Conservation (phyloP, 1,140 invertebrate species). For the Sycophaga agraensis region DNA sequence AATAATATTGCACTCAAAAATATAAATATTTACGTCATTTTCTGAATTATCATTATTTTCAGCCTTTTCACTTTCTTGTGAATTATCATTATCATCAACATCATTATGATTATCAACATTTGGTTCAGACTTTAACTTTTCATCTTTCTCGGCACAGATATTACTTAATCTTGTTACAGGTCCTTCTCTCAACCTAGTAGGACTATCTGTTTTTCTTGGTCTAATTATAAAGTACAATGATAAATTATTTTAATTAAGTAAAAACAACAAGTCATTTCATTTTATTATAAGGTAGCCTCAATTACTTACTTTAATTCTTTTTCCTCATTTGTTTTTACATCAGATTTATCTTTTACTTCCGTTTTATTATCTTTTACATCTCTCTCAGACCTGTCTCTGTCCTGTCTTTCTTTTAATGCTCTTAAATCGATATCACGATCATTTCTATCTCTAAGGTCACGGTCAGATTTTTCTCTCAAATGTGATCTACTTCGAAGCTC, state of each 20-base stretch:
- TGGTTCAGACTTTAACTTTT: constrained; percentile 15
- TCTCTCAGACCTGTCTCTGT: constrained; percentile 34
- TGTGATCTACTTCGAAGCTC: constrained; percentile 28
- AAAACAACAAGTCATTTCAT: background rate
- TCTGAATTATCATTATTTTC: constrained; percentile 55
- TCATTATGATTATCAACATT: constrained; percentile 19
- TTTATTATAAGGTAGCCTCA: no score
- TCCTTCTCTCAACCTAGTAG: constrained; percentile 47
- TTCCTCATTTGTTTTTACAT: constrained; percentile 41
- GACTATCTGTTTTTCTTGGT: constrained; percentile 47
- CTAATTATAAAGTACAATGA: constrained; percentile 28
- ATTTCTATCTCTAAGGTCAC: constrained; percentile 37
- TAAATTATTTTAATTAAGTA: no score
- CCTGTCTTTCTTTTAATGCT: constrained; percentile 42
- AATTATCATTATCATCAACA: constrained; percentile 26
- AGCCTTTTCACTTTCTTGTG: constrained; percentile 44
- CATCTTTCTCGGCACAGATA: constrained; percentile 44
- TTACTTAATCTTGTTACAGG: constrained; percentile 51
- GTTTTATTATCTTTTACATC: constrained; percentile 38
- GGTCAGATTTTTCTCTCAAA: constrained; percentile 32
- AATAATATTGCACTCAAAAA: constrained; percentile 29
- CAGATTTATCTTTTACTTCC: constrained; percentile 39
- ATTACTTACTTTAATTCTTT: constrained; percentile 41
- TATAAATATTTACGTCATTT: constrained; percentile 40
- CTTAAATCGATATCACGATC: constrained; percentile 45